phyloP scores from a whole-genome alignment of 2,797 vertebrate genomes.

The Crypturellus tataupa region DNA sequence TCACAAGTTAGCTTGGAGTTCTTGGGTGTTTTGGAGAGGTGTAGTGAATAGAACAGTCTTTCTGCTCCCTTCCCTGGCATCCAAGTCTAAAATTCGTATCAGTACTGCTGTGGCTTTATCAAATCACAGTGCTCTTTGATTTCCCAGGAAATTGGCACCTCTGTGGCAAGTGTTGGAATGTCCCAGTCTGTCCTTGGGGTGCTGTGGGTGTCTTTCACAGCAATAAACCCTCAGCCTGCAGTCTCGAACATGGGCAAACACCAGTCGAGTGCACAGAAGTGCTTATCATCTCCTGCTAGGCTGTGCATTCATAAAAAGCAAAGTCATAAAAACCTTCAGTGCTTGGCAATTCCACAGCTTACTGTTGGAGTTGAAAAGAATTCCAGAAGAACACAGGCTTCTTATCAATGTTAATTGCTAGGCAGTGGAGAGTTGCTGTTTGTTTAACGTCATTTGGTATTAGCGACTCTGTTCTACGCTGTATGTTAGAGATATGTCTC shows the following conservation, averaged over 20 bases:
- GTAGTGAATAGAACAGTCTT: not conserved
- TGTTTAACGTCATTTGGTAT: slow-evolving; percentile 38
- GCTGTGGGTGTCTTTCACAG: slow-evolving; percentile 69
- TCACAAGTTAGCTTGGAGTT: not conserved
- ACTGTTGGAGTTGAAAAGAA: slow-evolving; percentile 64
- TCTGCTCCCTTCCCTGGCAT: not conserved
- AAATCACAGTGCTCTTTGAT: slow-evolving; percentile 40
- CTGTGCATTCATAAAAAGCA: slow-evolving; percentile 66
- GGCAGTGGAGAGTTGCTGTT: slow-evolving; percentile 34
- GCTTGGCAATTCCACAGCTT: slow-evolving; percentile 64
- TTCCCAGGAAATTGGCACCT: slow-evolving; percentile 67
- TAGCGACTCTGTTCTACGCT: not conserved
- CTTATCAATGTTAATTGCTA: slow-evolving; percentile 73
- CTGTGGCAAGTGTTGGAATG: slow-evolving; percentile 77
- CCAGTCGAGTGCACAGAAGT: slow-evolving; percentile 56
- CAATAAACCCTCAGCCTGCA: slow-evolving; percentile 58
- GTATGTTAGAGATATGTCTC: not conserved
- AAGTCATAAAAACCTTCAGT: slow-evolving; percentile 73
- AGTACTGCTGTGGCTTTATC: slow-evolving; percentile 12
- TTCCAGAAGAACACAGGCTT: slow-evolving; percentile 46
- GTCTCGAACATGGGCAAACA: slow-evolving; percentile 64
- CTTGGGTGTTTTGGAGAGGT: not conserved
- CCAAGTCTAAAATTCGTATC: slow-evolving; percentile 2
- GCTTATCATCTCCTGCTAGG: slow-evolving; percentile 64
- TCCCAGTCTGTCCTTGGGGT: slow-evolving; percentile 75